Evolutionary conservation across 2,888 invertebrate genomes (phyloP), one percentile per base, ranked within the genome.

Genomic region (Drosophila neoperkinsi): DNA sequence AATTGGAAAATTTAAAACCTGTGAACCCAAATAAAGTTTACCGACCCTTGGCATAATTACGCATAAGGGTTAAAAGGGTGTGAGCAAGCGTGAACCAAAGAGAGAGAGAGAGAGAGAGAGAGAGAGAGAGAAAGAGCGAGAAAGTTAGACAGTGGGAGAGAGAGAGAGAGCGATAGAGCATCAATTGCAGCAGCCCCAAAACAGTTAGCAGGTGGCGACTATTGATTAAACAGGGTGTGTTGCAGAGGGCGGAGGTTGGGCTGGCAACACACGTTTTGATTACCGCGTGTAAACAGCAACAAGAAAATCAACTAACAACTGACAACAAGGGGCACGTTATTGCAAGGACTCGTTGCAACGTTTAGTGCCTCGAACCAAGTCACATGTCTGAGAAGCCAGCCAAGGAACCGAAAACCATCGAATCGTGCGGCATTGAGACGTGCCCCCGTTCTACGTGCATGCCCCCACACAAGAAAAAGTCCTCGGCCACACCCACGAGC

Each of bases 251-350:
- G 59, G 31, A 38, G 34, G 61, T 77, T 72, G 72, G 55, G 72
- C 61, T 87, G 83, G 87, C 79, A 90, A 91, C 91, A 76, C 77
- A 80, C 89, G 83, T 90, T 46, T 92, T 92, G 92, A 91, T 92
- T 92, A 92, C 90, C 81, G 79, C 82, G 73, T 85, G 89, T 92
- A 92, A 92, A 92, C 79, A 92, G 87, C 78, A 74, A 81, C 79
- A 87, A 73, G 61, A 60, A 71, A 75, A 81, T 68, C 64, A 43
- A 66, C 36, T 49, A 71, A 28, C 50, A 51, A 7, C 46, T 18
- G 25, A 46, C 49, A 65, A 65, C 52, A 72, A 74, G 60, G 76
- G 36, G 38, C 56, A 38, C n/a, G 56, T 25, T 46, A 46, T 25
- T 81, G 82, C 78, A 81, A 84, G 83, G 88, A 86, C 79, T 76